Conservation (phyloP, 2,113 vertebrate genomes). For the Patagioenas fasciata region DNA sequence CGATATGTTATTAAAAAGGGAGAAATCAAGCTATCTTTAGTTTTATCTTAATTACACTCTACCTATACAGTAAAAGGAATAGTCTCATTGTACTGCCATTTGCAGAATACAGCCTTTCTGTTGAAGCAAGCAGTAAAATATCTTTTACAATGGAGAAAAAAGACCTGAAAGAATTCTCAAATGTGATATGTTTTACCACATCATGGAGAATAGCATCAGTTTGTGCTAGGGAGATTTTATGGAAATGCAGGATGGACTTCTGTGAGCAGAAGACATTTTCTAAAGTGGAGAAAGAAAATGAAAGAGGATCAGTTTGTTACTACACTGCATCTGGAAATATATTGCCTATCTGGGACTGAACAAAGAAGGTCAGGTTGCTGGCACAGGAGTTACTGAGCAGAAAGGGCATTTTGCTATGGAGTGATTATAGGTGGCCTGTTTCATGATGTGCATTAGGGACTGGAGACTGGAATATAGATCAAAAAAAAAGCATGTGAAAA, state of each 20-base stretch:
- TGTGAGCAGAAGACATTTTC: not conserved
- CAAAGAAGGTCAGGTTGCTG: not conserved
- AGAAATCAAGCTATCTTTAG: not conserved
- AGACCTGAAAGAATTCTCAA: not conserved
- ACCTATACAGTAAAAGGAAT: not conserved
- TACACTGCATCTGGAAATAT: not conserved
- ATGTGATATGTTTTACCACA: not conserved
- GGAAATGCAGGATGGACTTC: not conserved
- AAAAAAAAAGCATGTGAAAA: not conserved
- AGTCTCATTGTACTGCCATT: not conserved
- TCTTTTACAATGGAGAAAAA: not conserved
- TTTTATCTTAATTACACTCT: not conserved
- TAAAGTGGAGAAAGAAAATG: not conserved
- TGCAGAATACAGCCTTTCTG: not conserved
- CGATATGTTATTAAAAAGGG: not conserved
- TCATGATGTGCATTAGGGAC: not conserved
- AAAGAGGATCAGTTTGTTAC: not conserved
- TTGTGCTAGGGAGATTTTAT: not conserved
- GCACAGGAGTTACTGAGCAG: not conserved
- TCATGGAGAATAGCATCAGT: not conserved
- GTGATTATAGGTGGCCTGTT: not conserved
- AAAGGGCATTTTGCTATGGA: not conserved
- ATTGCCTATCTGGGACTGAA: not conserved
- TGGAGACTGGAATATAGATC: not conserved
- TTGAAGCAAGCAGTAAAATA: not conserved